phyloP scores from a whole-genome alignment of 1,140 invertebrate genomes.

The Scylla paramamosain region DNA sequence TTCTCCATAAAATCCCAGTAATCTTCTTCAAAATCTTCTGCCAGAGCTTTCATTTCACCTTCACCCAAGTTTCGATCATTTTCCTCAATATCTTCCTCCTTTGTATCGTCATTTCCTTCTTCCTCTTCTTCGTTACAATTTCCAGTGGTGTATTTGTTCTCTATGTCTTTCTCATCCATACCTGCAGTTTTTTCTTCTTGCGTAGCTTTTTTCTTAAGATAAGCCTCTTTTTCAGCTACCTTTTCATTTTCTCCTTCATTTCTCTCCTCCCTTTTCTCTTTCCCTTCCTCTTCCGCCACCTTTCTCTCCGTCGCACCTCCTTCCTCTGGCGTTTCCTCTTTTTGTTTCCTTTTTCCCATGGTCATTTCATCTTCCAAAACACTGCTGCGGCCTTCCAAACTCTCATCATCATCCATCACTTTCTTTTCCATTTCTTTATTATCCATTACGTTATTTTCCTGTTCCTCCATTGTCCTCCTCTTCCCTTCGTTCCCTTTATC shows the following conservation, averaged over 20 bases:
- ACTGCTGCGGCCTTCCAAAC: neutral
- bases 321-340: neutral
- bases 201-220: neutral
- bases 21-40: neutral
- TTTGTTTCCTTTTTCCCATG: neutral
- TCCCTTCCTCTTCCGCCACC: conserved; percentile 2
- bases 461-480: neutral
- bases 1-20: neutral
- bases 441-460: neutral
- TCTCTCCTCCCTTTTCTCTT: neutral
- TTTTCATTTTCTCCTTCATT: conserved; percentile 2
- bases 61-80: neutral
- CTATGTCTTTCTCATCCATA: neutral
- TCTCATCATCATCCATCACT: neutral
- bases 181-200: neutral
- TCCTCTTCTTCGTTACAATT: neutral
- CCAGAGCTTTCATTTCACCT: neutral
- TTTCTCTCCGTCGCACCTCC: neutral
- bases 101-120: neutral
- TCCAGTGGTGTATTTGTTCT: neutral
- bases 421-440: neutral
- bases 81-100: neutral
- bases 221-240: neutral
- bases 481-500: neutral
- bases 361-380: neutral